Evolutionary conservation across 2,888 invertebrate species (phyloP), one percentile per base, ranked within the genome.

Genomic region (Theretra japonica): DNA sequence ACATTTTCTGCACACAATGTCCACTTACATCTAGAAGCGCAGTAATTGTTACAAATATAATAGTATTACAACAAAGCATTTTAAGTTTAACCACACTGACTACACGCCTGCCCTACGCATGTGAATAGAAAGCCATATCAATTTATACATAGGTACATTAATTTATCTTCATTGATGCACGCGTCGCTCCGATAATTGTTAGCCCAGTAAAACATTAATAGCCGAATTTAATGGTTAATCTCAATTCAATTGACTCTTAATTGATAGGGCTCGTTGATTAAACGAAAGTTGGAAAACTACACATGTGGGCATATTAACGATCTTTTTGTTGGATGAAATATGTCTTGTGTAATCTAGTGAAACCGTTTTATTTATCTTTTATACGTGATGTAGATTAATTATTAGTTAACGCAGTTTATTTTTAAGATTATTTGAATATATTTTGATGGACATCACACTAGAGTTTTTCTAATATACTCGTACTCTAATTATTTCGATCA

Each of bases 201-300:
- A 79, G 75, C 77, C 71, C 74, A 75, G 78, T 81, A 78, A 78
- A 75, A 73, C 69, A 69, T 70, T 82, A 82, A 82, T 81, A 73
- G 79, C 75, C 71, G 76, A 77, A 81, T 80, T 81, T 76, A 74
- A 79, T 74, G 68, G 76, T 71, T 75, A 75, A 82, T 78, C 76
- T 69, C 53, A 72, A 76, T 75, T 76, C 76, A 76, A 81, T 81
- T 73, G 70, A 28, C 70, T 73, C 65, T 79, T 73, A 77, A 81
- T 74, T 70, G 70, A 70, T 53, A 70, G 70, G 73, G 72, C 72
- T 56, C 33, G 53, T 71, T 65, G 70, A 71, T 71, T 71, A 65
- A 56, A 56, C 33, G 70, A 71, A 65, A 71, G 70, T 65, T 65
- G 30, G 62, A 30, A 30, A 70, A 41, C 21, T 62, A 28, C 23